phyloP scores from a whole-genome alignment of 2,888 invertebrate genomes.

The Lomographa bimaculata region DNA sequence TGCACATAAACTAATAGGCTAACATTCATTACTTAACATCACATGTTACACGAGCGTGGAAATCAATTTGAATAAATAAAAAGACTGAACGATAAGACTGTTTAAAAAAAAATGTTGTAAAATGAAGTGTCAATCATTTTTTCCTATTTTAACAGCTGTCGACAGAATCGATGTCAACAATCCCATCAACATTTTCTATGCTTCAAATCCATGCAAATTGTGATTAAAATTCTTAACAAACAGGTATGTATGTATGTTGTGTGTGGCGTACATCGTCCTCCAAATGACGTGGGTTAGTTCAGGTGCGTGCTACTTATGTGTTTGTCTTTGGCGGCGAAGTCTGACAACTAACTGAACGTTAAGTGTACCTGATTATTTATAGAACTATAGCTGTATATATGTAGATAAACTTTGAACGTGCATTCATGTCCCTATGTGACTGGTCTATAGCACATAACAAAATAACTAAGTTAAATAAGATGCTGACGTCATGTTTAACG shows the following conservation, averaged over 20 bases:
- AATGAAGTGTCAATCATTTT: conserved; percentile 8
- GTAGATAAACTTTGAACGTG: background rate
- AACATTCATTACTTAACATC: no score
- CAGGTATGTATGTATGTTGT: conserved; percentile 12
- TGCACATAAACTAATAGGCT: no score
- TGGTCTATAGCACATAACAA: no score
- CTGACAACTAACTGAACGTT: conserved; percentile 16
- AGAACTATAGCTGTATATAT: conserved; percentile 3
- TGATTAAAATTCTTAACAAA: conserved; percentile 27
- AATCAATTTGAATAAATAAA: no score
- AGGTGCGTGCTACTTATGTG: conserved; percentile 69
- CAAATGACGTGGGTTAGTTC: conserved; percentile 61
- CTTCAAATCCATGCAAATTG: conserved; percentile 18
- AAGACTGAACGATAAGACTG: no score
- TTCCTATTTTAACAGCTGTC: conserved; percentile 9
- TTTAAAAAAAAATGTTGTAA: no score
- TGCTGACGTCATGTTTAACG: no score
- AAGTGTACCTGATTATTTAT: conserved; percentile 7
- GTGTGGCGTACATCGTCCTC: conserved; percentile 38
- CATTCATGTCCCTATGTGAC: no score
- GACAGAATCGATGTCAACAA: conserved; percentile 3
- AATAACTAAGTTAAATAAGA: no score
- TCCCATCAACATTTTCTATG: conserved; percentile 7
- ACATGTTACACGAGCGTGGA: no score
- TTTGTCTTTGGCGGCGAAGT: conserved; percentile 40